These are phyloP conservation scores for Artibeus jamaicensis DNA, from an alignment of 2,797 vertebrate genomes.

Conservation along the genomic window DNA sequence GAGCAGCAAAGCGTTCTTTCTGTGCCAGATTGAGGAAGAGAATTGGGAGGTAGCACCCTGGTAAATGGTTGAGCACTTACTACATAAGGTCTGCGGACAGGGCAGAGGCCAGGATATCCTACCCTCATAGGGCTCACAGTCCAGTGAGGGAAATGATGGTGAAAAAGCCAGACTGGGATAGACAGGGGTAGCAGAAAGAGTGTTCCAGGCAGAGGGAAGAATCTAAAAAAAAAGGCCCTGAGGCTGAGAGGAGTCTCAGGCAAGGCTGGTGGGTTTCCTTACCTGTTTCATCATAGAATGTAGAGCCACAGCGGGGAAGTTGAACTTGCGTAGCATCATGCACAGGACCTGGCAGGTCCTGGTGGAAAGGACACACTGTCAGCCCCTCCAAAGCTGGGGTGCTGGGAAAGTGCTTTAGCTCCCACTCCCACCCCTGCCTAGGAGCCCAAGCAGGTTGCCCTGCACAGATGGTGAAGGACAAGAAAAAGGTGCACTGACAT, in stretches of 20 bases:
- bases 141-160: background rate
- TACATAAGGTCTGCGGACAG: background rate
- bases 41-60: background rate
- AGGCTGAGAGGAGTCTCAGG: no score
- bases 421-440: rapidly evolving
- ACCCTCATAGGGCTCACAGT: background rate
- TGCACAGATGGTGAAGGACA: background rate
- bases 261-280: background rate
- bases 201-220: background rate
- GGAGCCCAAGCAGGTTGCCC: background rate
- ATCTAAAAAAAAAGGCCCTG: background rate
- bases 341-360: slow-evolving; percentile 95
- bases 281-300: slow-evolving; percentile 99
- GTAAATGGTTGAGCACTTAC: background rate
- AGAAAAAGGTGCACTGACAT: rapidly evolving
- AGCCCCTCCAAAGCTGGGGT: background rate
- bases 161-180: background rate
- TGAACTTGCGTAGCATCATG: slow-evolving; percentile 94
- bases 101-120: background rate
- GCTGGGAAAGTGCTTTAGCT: background rate
- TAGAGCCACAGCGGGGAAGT: slow-evolving; percentile 91
- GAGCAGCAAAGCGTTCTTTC: slow-evolving; percentile 94
- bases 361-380: rapidly evolving
- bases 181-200: background rate
- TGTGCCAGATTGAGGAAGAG: slow-evolving; percentile 59